Percentiles rank a stretch among this genome's conserved stretches.
Evolutionary conservation across 2,113 vertebrate species (phyloP).

Genomic region (Neopipo cinnamomea): DNA sequence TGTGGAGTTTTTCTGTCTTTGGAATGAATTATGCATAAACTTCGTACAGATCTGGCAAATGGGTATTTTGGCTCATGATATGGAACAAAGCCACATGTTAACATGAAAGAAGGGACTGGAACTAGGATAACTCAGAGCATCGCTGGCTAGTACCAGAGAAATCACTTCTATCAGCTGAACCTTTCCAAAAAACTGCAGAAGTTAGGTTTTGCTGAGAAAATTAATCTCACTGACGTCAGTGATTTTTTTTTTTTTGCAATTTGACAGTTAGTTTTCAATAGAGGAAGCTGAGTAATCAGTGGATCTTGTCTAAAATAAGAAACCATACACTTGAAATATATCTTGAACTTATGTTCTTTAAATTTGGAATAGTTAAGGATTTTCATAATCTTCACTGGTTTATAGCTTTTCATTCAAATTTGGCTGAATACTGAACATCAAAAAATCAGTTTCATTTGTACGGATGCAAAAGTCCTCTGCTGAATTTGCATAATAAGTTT

Average conservation of each 20-base stretch:
- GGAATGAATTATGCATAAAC: neutral
- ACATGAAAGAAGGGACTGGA: neutral
- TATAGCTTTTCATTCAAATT: neutral
- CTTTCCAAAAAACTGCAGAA: neutral
- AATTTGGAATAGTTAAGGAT: neutral
- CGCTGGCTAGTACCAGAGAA: neutral
- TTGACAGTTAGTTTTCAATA: neutral
- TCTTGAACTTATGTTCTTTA: neutral
- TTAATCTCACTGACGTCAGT: neutral
- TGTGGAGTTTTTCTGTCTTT: neutral
- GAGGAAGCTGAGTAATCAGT: slow-evolving; percentile 45
- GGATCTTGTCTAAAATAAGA: slow-evolving; percentile 44
- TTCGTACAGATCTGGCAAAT: neutral
- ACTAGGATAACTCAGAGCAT: neutral
- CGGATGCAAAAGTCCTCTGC: slow-evolving; percentile 11
- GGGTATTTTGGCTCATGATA: neutral
- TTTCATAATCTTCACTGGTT: neutral
- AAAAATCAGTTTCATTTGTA: slow-evolving; percentile 59
- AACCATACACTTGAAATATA: neutral
- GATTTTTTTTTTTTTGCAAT: neutral
- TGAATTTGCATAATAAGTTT: slow-evolving; percentile 17
- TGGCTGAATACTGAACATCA: neutral
- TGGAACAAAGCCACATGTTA: neutral
- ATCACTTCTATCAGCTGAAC: neutral
- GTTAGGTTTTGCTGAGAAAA: neutral